These are phyloP conservation scores for Carassius auratus DNA, from an alignment of 2,113 vertebrate species.

Conservation along the genomic window DNA sequence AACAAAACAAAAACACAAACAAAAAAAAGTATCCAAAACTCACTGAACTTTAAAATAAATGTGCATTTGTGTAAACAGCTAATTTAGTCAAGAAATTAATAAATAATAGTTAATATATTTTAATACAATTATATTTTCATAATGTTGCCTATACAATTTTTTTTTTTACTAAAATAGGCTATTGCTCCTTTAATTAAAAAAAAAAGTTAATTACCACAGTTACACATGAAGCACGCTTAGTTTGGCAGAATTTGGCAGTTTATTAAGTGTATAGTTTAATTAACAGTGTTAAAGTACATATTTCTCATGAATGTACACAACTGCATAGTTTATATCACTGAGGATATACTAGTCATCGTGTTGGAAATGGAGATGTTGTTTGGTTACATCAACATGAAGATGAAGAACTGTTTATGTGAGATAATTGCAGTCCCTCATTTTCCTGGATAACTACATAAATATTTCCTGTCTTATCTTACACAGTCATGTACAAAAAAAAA, in stretches of 20 bases:
- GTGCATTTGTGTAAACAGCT: neutral
- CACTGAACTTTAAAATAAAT: too few relatives aligned
- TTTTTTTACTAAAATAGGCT: too few relatives aligned
- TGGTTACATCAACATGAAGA: conserved; percentile 52
- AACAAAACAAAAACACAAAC: too few relatives aligned
- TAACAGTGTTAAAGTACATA: neutral
- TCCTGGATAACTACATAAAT: conserved; percentile 62
- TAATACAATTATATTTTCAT: neutral
- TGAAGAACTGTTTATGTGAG: conserved; percentile 58
- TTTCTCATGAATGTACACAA: neutral
- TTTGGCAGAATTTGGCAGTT: neutral
- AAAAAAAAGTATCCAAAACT: too few relatives aligned
- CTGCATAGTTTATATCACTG: neutral
- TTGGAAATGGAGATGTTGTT: conserved; percentile 16
- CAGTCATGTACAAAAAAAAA: conserved; percentile 50
- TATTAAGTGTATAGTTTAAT: neutral
- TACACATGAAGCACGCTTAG: neutral
- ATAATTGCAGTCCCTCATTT: conserved; percentile 64
- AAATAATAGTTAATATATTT: neutral
- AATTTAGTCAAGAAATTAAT: too few relatives aligned
- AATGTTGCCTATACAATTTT: neutral
- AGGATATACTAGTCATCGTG: neutral
- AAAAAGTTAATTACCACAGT: neutral
- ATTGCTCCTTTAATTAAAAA: too few relatives aligned
- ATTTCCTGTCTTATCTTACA: conserved; percentile 68